phyloP scores from a whole-genome alignment of 2,113 vertebrate genomes.

The Antigone vipio region DNA sequence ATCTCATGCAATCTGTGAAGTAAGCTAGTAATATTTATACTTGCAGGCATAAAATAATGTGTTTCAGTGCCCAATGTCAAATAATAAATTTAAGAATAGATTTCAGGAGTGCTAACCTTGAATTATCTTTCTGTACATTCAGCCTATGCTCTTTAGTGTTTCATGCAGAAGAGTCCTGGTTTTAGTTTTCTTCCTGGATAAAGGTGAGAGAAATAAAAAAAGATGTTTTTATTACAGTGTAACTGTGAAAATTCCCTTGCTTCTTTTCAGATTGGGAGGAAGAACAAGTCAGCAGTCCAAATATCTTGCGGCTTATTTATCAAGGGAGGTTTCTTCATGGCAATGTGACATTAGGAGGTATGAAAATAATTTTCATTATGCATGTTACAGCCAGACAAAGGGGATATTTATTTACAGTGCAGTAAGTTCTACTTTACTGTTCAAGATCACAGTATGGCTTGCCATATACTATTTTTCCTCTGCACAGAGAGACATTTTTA shows the following conservation, averaged over 20 bases:
- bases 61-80: neutral
- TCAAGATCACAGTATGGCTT: neutral
- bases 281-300: constrained; percentile 97
- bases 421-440: neutral
- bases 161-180: neutral
- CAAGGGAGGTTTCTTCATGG: constrained; percentile 98
- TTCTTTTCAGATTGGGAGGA: constrained; percentile 92
- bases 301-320: constrained; percentile 97
- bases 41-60: neutral
- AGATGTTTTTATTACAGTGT: neutral
- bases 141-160: neutral
- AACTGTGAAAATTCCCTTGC: neutral
- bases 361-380: neutral
- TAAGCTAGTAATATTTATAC: neutral
- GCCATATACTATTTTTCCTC: neutral
- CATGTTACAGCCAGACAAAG: neutral
- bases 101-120: neutral
- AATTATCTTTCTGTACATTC: neutral
- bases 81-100: neutral
- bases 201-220: neutral
- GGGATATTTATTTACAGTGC: neutral
- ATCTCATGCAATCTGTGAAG: neutral
- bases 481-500: neutral
- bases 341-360: constrained; percentile 98
- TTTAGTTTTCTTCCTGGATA: neutral